Evolutionary conservation across 2,113 vertebrate genomes (phyloP).

Genomic region (Pomatorhinus ruficollis): DNA sequence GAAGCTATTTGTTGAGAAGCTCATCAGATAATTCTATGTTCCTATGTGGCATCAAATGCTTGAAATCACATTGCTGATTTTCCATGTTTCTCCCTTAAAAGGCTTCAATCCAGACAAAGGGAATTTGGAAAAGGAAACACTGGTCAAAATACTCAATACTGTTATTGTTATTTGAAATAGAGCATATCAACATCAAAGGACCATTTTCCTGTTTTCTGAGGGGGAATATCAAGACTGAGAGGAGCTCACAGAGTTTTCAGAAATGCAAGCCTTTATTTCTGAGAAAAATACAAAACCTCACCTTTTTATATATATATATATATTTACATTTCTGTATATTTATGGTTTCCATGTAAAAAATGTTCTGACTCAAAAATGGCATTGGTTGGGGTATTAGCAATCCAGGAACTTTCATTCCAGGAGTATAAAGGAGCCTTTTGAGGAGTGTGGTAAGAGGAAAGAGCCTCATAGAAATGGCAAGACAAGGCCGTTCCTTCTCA

Average conservation of each 20-base stretch:
- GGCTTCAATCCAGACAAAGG: background rate
- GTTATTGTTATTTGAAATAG: background rate
- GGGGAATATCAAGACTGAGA: background rate
- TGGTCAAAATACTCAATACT: background rate
- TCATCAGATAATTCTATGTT: background rate
- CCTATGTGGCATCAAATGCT: background rate
- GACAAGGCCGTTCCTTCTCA: background rate
- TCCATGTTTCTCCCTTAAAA: background rate
- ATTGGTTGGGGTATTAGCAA: background rate
- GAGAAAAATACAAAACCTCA: background rate
- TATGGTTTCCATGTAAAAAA: background rate
- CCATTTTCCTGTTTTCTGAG: background rate
- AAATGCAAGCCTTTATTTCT: background rate
- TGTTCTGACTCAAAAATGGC: background rate
- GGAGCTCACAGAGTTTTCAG: background rate
- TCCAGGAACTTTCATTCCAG: background rate
- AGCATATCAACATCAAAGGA: background rate
- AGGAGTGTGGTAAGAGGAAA: background rate
- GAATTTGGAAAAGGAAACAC: background rate
- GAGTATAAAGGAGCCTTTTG: background rate
- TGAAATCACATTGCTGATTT: background rate
- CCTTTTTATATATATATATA: background rate
- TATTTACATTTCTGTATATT: background rate
- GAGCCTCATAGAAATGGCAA: background rate
- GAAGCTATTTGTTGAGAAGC: background rate